Evolutionary conservation across 2,113 vertebrate genomes (phyloP).

Genomic region (Cololabis saira): DNA sequence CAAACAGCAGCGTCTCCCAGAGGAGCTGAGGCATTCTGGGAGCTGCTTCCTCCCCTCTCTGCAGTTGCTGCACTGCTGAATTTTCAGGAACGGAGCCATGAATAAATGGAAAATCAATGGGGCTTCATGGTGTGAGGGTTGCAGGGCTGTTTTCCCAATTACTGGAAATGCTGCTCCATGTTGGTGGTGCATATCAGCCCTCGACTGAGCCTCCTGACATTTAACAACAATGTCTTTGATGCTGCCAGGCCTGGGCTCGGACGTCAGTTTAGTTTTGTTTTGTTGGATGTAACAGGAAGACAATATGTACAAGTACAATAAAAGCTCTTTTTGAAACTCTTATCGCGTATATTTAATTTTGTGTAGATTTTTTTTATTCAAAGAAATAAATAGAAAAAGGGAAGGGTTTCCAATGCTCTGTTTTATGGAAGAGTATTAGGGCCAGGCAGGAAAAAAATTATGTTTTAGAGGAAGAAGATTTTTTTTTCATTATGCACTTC

Average conservation of each 20-base stretch:
- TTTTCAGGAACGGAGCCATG: slow-evolving; percentile 40
- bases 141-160: slow-evolving; percentile 60
- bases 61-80: slow-evolving; percentile 19
- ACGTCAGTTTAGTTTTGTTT: not conserved
- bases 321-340: not conserved
- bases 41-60: slow-evolving; percentile 27
- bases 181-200: slow-evolving; percentile 33
- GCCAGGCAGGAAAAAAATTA: too few species aligned
- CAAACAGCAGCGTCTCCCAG: slow-evolving; percentile 45
- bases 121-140: slow-evolving; percentile 50
- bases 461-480: too few species aligned
- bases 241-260: slow-evolving; percentile 1
- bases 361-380: too few species aligned
- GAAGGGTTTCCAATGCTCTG: too few species aligned
- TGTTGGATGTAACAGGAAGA: not conserved
- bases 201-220: slow-evolving; percentile 38
- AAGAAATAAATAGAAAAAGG: too few species aligned
- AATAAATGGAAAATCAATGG: slow-evolving; percentile 67
- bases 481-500: too few species aligned
- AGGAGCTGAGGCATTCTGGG: slow-evolving; percentile 37
- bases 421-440: too few species aligned
- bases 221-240: slow-evolving; percentile 11
- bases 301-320: not conserved
- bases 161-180: slow-evolving; percentile 36
- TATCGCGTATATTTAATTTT: not conserved